Conservation (phyloP, 2,888 invertebrate species). For the Chaitophorus viminalis region DNA sequence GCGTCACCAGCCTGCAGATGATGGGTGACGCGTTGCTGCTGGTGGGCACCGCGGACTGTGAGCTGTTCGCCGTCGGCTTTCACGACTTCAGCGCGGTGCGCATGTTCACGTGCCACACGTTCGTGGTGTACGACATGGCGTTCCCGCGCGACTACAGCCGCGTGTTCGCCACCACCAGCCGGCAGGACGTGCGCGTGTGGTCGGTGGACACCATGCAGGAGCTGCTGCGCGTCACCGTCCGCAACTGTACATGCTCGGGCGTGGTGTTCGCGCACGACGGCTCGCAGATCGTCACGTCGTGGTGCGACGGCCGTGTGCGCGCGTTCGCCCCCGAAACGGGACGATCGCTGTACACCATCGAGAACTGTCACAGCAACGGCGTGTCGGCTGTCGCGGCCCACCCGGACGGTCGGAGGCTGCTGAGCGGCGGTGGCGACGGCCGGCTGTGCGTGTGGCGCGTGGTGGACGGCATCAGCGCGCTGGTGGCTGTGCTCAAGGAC, state of each 20-base stretch:
- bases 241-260: slow-evolving; percentile 85
- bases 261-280: slow-evolving; percentile 83
- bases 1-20: no score
- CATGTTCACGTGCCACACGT: slow-evolving; percentile 83
- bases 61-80: slow-evolving; percentile 82
- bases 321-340: slow-evolving; percentile 86
- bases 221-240: slow-evolving; percentile 82
- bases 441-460: slow-evolving; percentile 86
- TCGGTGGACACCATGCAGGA: slow-evolving; percentile 80
- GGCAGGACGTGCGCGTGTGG: slow-evolving; percentile 89
- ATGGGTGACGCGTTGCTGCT: no score
- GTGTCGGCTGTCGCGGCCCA: slow-evolving; percentile 85
- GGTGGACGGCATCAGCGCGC: slow-evolving; percentile 70
- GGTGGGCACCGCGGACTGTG: no score
- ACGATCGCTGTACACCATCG: slow-evolving; percentile 81
- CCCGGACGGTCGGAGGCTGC: slow-evolving; percentile 75
- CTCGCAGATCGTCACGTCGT: slow-evolving; percentile 69
- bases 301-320: slow-evolving; percentile 86
- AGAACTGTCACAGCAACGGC: slow-evolving; percentile 90
- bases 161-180: slow-evolving; percentile 87
- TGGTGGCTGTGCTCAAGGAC: slow-evolving; percentile 84
- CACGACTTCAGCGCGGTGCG: slow-evolving; percentile 76
- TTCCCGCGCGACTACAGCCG: slow-evolving; percentile 86
- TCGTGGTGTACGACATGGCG: slow-evolving; percentile 80
- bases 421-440: slow-evolving; percentile 94